Conservation (phyloP, 2,888 invertebrate species). For the Troilus luridus region DNA sequence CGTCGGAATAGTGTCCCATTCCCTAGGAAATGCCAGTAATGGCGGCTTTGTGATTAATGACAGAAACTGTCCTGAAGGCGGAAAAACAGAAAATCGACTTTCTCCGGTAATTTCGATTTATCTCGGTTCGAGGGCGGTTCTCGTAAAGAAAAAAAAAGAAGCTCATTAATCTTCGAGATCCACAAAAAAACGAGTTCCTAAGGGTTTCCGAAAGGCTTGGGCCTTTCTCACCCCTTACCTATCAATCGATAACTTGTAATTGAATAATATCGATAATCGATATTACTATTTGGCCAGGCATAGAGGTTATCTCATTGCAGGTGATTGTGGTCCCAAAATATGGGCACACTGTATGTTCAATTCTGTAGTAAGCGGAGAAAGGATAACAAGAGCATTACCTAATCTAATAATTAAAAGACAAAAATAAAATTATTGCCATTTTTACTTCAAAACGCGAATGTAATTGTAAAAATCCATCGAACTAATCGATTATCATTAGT, state of each 20-base stretch:
- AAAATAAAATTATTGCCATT: too few relatives aligned
- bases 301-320: too few relatives aligned
- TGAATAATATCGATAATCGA: too few relatives aligned
- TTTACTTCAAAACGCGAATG: too few relatives aligned
- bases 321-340: too few relatives aligned
- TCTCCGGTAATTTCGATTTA: conserved; percentile 8
- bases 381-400: too few relatives aligned
- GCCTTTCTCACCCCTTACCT: neutral
- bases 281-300: too few relatives aligned
- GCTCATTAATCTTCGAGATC: neutral
- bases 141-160: neutral
- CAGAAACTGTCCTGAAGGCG: neutral
- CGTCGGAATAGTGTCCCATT: neutral
- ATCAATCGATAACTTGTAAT: neutral
- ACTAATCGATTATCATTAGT: too few relatives aligned
- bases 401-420: too few relatives aligned
- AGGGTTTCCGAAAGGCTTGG: neutral
- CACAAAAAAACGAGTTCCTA: neutral
- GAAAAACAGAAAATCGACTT: conserved; percentile 7
- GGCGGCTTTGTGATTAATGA: neutral
- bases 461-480: too few relatives aligned
- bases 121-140: neutral
- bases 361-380: too few relatives aligned
- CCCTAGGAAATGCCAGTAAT: neutral
- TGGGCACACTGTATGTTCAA: too few relatives aligned